Base-by-base conservation (phyloP, 1,140 invertebrate genomes). In the Procambarus clarkii region DNA sequence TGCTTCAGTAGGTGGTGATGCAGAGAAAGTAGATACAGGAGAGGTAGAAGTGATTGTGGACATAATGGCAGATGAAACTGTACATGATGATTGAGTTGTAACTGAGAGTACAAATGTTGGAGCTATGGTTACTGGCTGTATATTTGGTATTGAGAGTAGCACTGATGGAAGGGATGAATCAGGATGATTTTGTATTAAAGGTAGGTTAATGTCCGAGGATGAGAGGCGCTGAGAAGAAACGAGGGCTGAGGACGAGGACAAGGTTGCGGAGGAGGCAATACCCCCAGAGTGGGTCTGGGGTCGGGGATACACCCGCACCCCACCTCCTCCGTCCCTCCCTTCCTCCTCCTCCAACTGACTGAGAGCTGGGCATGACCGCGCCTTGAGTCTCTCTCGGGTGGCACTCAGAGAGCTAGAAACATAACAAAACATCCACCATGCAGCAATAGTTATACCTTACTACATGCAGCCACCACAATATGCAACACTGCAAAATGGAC, bases 331-430 rank as follows among this genome's bases (percentile, higher is more conserved):
- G 78, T 91, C 90, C 90, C 24, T 83, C 82, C 78, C 79, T 91
- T 71, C 84, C 90, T 91, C 77, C 85, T 87, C 89, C 90, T 91
- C 78, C 78, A 86, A 91, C 90, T 86, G 90, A 91, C 77, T 86
- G 64, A 91, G 90, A 74, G 85, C 90, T 34, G 90, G 90, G 48
- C 90, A 91, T 82, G 90, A 91, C 78, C 85, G 90, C 64, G 90
- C 90, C 90, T 91, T 91, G 76, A 91, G 85, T 74, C 84, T 91
- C 84, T 91, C 90, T 82, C 90, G 83, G 76, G 84, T 91, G 90
- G 80, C 90, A 45, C 77, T 86, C 90, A 91, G 85, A 91, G 85
- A 64, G 79, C 90, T 91, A 91, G 90, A 91, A 91, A 86, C 89
- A 91, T 83, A 91, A 91, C 78, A 91, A 87, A 91, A 91, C 69